Evolutionary conservation across 2,797 vertebrate genomes (phyloP).

Genomic region (Fratercula arctica): DNA sequence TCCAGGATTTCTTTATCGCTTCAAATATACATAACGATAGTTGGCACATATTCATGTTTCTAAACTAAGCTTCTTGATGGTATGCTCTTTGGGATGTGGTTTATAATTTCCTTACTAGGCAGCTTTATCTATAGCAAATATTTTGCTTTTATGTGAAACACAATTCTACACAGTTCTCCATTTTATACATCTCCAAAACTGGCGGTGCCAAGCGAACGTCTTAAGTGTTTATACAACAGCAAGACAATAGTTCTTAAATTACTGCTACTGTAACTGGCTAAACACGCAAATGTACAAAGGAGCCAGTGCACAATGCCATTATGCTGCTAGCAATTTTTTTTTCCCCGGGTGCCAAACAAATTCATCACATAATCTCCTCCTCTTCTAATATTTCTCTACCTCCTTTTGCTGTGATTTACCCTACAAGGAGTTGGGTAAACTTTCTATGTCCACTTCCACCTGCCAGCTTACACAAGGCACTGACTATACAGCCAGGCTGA

Average conservation of each 20-base stretch:
- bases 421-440: neutral
- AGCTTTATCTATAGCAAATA: conserved; percentile 54
- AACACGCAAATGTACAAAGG: neutral
- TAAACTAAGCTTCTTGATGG: conserved; percentile 12
- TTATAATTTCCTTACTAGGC: conserved; percentile 50
- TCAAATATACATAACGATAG: neutral
- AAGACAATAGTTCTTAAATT: conserved; percentile 53
- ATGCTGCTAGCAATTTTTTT: neutral
- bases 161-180: conserved; percentile 32
- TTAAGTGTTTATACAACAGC: conserved; percentile 48
- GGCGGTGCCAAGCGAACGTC: conserved; percentile 5
- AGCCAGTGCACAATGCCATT: neutral
- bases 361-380: neutral
- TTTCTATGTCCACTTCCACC: neutral
- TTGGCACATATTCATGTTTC: neutral
- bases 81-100: conserved; percentile 38
- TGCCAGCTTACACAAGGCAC: neutral
- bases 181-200: conserved; percentile 21
- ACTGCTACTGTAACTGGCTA: conserved; percentile 41
- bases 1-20: conserved; percentile 15
- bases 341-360: neutral
- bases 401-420: neutral
- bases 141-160: conserved; percentile 52
- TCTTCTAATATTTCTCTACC: neutral
- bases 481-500: neutral